These are phyloP conservation scores for Ectemnius continuus DNA, from an alignment of 2,888 invertebrate genomes.

Conservation along the genomic window DNA sequence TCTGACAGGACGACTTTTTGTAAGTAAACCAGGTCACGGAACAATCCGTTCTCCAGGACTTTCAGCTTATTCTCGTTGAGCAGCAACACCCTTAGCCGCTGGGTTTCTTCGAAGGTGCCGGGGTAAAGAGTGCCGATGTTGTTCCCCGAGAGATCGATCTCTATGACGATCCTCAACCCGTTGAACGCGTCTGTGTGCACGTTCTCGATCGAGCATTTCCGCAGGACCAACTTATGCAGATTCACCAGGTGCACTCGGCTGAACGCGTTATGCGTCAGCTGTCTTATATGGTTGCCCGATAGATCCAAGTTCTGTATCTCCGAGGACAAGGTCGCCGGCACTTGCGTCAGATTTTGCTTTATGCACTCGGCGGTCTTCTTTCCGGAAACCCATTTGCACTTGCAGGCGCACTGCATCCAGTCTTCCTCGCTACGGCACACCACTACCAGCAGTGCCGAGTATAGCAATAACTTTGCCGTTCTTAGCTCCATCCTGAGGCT, in stretches of 20 bases:
- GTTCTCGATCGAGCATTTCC: conserved; percentile 85
- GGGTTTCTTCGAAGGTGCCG: conserved; percentile 85
- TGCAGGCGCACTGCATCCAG: conserved; percentile 84
- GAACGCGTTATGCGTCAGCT: conserved; percentile 85
- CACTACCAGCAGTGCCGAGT: conserved; percentile 68
- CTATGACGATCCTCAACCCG: conserved; percentile 88
- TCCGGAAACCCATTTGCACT: conserved; percentile 92
- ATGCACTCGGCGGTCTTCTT: conserved; percentile 91
- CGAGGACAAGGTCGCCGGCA: conserved; percentile 86
- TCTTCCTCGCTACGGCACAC: conserved; percentile 77
- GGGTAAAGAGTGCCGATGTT: conserved; percentile 83
- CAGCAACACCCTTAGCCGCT: conserved; percentile 85
- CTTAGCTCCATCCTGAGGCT: conserved; percentile 66
- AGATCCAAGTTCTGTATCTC: conserved; percentile 84
- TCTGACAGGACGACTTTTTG: conserved; percentile 88
- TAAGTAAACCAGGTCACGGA: conserved; percentile 85
- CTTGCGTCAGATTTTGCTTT: conserved; percentile 82
- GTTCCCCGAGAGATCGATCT: conserved; percentile 90
- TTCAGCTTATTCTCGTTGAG: conserved; percentile 88
- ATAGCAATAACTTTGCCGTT: conserved; percentile 55
- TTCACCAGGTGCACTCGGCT: conserved; percentile 85
- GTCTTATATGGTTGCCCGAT: conserved; percentile 83
- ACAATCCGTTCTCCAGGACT: conserved; percentile 86
- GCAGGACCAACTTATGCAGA: conserved; percentile 88
- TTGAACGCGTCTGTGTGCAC: conserved; percentile 88